Evolutionary conservation across 1,140 invertebrate species (phyloP), one percentile per base, ranked within the genome.

Genomic region (Panulirus ornatus): DNA sequence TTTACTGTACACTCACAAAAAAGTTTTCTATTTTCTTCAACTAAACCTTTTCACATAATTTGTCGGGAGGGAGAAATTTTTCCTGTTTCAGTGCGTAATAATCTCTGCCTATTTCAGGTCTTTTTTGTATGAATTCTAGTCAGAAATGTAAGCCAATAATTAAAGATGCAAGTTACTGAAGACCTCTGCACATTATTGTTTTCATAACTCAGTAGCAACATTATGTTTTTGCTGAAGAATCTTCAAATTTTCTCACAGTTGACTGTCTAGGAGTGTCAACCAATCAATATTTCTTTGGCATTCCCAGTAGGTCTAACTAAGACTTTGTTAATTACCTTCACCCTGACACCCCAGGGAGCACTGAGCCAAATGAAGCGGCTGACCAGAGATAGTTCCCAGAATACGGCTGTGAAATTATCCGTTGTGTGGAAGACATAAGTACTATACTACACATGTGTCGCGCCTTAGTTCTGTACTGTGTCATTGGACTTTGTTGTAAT

Each of bases 401-500:
- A 84, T 71, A 84, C 44, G 83, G 66, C 83, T 47, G 75, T 78
- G 75, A 78, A 78, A 78, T 16, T 30, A 22, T 78, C 27, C 40
- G 75, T 78, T 44, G 40, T 40, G 30, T 47, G 27, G 44, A 38
- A 78, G 40, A 78, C 40, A 42, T 44, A 78, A 78, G 40, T 16
- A 44, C 36, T 78, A 78, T 47, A 78, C 75, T 30, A 66, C 58
- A 66, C 63, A 87, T 66, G 85, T 87, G 73, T 87, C 73, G 73
- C 85, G 85, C 85, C 85, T 87, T 78, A 87, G 85, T 87, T 78
- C 63, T 42, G 85, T 63, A 84, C 38, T 54, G 76, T 78, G 85
- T 87, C 85, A 87, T 63, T 63, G 81, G 81, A 83, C 30, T 83
- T 83, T 83, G 81, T 83, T 83, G 85, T 87, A 87, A 87, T 63